A percentile compares a stretch with the other conserved stretches of the same genome.
These are phyloP conservation scores for Beris morrisii DNA, from an alignment of 2,888 invertebrate genomes.

Conservation along the genomic window DNA sequence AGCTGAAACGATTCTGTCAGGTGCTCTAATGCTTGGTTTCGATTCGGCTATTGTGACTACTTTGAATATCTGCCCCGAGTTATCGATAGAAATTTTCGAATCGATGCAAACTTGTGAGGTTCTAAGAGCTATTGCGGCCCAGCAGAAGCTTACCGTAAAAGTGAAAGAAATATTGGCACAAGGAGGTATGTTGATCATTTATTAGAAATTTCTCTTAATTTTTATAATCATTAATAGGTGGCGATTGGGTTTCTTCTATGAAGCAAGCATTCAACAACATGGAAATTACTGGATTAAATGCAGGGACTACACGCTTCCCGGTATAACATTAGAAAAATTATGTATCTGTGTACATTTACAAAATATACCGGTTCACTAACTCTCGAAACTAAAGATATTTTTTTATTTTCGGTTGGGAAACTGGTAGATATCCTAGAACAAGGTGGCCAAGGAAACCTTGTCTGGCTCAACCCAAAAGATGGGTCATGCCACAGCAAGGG, in stretches of 20 bases:
- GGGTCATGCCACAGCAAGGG: too few relatives aligned
- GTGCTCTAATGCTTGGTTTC: constrained; percentile 69
- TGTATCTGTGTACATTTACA: too few relatives aligned
- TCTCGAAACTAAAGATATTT: too few relatives aligned
- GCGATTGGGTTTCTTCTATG: constrained; percentile 43
- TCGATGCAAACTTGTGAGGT: constrained; percentile 48
- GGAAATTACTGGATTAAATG: constrained; percentile 29
- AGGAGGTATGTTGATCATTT: constrained; percentile 30
- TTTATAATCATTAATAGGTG: constrained; percentile 21
- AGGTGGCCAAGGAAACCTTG: too few relatives aligned
- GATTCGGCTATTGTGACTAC: constrained; percentile 73
- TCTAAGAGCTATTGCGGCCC: constrained; percentile 34
- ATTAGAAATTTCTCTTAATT: not conserved
- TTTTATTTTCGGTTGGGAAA: too few relatives aligned
- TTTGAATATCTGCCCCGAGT: constrained; percentile 66
- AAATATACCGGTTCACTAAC: too few relatives aligned
- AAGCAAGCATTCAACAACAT: constrained; percentile 40
- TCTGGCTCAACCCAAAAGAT: too few relatives aligned
- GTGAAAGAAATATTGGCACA: constrained; percentile 37
- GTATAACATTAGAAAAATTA: too few relatives aligned
- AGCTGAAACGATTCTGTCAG: constrained; percentile 65
- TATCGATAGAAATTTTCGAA: constrained; percentile 62
- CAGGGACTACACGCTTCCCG: constrained; percentile 33
- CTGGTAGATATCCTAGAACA: too few relatives aligned
- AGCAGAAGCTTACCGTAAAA: constrained; percentile 35